A percentile compares a stretch with the other conserved stretches of the same genome.
These are phyloP conservation scores for Carassius auratus DNA, from an alignment of 2,113 vertebrate species.

Conservation along the genomic window DNA sequence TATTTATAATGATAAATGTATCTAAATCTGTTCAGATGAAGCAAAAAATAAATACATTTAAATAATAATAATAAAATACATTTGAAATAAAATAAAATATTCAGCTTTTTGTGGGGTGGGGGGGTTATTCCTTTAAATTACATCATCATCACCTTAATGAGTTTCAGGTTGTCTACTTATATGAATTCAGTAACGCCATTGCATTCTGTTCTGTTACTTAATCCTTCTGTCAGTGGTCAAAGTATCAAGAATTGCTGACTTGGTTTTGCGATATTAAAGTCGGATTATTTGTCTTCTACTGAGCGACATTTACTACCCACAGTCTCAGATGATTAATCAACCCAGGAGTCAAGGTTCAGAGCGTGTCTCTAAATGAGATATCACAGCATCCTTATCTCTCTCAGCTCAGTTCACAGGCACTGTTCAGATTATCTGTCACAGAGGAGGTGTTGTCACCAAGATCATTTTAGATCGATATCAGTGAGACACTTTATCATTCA, in stretches of 20 bases:
- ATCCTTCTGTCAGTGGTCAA: background rate
- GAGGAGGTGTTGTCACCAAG: slow-evolving; percentile 65
- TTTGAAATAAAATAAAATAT: no score
- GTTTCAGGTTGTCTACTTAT: no score
- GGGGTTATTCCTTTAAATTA: no score
- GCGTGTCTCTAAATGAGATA: slow-evolving; percentile 22
- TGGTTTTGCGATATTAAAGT: background rate
- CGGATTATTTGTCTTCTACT: background rate
- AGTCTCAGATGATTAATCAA: slow-evolving; percentile 28
- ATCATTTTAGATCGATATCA: slow-evolving; percentile 64
- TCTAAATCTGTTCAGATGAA: no score
- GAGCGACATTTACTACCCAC: background rate
- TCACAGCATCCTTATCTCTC: slow-evolving; percentile 8
- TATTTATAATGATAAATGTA: no score
- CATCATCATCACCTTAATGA: no score
- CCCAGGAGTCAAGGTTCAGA: slow-evolving; percentile 19
- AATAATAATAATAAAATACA: no score
- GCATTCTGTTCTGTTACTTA: background rate
- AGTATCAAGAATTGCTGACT: background rate
- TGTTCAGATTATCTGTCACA: slow-evolving; percentile 64
- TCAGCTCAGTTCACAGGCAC: slow-evolving; percentile 48
- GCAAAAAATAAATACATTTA: no score
- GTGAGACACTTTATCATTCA: slow-evolving; percentile 49
- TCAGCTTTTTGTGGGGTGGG: no score
- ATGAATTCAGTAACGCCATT: background rate